These are phyloP conservation scores for Glomeris maerens DNA, from an alignment of 1,140 invertebrate genomes.

Conservation along the genomic window DNA sequence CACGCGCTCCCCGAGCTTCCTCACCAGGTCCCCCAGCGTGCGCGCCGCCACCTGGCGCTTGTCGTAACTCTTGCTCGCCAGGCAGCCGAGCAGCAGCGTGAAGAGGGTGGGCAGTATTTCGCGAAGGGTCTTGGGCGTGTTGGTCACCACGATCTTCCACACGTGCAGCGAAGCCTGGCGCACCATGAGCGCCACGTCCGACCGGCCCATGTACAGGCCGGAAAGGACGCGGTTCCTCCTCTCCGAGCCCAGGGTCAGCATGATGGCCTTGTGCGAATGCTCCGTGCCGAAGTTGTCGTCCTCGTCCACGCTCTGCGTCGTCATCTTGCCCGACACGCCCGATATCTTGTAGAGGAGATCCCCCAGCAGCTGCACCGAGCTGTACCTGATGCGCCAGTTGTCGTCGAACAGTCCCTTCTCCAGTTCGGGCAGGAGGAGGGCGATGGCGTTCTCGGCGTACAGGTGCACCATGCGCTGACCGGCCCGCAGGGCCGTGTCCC, in stretches of 20 bases:
- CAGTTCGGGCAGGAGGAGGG: conserved; percentile 79
- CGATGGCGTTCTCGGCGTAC: conserved; percentile 92
- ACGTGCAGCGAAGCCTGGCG: conserved; percentile 93
- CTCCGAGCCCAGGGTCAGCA: conserved; percentile 70
- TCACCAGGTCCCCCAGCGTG: conserved; percentile 90
- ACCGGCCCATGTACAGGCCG: conserved; percentile 92
- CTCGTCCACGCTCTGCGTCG: conserved; percentile 91
- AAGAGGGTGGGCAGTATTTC: conserved; percentile 95
- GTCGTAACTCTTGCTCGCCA: conserved; percentile 89
- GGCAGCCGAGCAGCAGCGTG: conserved; percentile 71
- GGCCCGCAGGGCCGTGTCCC: conserved; percentile 89
- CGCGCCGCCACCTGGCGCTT: conserved; percentile 88
- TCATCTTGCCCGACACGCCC: conserved; percentile 96
- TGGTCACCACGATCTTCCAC: conserved; percentile 58
- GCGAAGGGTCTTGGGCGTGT: conserved; percentile 55
- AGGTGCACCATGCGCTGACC: conserved; percentile 93
- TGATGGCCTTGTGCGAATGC: conserved; percentile 82
- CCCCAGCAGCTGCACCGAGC: conserved; percentile 89
- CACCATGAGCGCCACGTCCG: conserved; percentile 92
- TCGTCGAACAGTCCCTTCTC: conserved; percentile 89
- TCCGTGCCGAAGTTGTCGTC: conserved; percentile 99
- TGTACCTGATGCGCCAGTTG: conserved; percentile 95
- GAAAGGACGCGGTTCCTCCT: conserved; percentile 83
- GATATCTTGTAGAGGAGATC: conserved; percentile 94
- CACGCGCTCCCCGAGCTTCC: conserved; percentile 94